Evolutionary conservation across 2,888 invertebrate genomes (phyloP), one percentile per base, ranked within the genome.

Genomic region (Anthophora plumipes): DNA sequence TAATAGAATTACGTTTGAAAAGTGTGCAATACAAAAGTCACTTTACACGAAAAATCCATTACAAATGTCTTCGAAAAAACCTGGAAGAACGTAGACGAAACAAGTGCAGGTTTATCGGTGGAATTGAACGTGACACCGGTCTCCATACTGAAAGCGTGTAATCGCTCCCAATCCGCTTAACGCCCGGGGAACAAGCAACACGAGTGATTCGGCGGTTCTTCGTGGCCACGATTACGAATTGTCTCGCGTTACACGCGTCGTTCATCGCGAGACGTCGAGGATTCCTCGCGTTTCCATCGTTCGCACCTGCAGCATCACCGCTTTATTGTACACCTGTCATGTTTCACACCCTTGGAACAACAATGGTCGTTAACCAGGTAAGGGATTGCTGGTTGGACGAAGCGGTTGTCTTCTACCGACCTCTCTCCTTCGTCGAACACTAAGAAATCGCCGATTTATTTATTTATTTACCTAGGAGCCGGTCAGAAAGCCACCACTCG

Each of bases 321-420:
- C 20, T 86, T 85, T 89, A 91, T 91, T 91, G 90, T 91, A 80
- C 92, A 92, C 91, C 92, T 92, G 93, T 93, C 93, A 91, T 90
- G 91, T 92, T 92, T 92, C 90, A 91, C 91, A 91, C 91, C 90
- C 91, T 91, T 92, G 89, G 91, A 92, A 93, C 91, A 93, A 93
- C 93, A 91, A 92, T 90, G 88, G 86, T 55, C 85, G 87, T 90
- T 91, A 90, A 90, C 91, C 90, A 86, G 82, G 87, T 64, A 9
- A n/a, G 54, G 88, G 91, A 91, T 91, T 90, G 91, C 87, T 85
- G 63, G 74, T 52, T 60, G 77, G 4, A 60, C 61, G 37, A 74
- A 72, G 60, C 69, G 46, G 57, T 72, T 75, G 61, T 82, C 82
- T 77, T 60, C 71, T 69, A 59, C 72, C 61, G 73, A 86, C 20